Percentiles rank a stretch among this genome's conserved stretches.
These are phyloP conservation scores for Chaetorhynchus papuensis DNA, from an alignment of 2,113 vertebrate genomes.

Conservation along the genomic window DNA sequence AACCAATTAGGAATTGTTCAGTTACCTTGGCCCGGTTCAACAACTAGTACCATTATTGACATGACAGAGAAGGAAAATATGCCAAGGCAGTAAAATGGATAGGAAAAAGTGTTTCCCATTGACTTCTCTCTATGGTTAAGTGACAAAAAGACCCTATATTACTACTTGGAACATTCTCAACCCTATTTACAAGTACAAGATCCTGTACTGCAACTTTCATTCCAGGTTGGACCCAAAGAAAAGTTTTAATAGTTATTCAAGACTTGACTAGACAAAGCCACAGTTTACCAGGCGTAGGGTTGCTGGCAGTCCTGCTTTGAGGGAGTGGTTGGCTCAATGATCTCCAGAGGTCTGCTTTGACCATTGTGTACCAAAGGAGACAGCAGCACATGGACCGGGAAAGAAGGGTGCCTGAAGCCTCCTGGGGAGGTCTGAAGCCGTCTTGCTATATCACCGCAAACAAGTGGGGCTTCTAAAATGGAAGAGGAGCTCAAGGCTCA, in stretches of 20 bases:
- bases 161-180: not conserved
- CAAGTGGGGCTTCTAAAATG: not conserved
- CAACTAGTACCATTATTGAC: not conserved
- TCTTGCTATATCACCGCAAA: not conserved
- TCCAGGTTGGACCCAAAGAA: fast-evolving
- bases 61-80: not conserved
- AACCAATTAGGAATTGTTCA: not conserved
- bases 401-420: not conserved
- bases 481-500: not conserved
- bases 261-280: not conserved
- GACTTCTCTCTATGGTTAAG: no score
- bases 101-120: not conserved
- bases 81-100: not conserved
- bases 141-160: not conserved
- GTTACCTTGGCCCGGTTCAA: not conserved
- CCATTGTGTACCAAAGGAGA: fast-evolving
- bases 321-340: not conserved
- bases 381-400: not conserved
- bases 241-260: not conserved
- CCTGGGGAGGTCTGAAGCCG: not conserved
- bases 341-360: not conserved
- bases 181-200: not conserved
- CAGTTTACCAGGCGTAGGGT: not conserved
- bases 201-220: not conserved
- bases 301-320: not conserved